Base-by-base conservation (phyloP, 2,888 invertebrate species). In the Halictus ligatus region DNA sequence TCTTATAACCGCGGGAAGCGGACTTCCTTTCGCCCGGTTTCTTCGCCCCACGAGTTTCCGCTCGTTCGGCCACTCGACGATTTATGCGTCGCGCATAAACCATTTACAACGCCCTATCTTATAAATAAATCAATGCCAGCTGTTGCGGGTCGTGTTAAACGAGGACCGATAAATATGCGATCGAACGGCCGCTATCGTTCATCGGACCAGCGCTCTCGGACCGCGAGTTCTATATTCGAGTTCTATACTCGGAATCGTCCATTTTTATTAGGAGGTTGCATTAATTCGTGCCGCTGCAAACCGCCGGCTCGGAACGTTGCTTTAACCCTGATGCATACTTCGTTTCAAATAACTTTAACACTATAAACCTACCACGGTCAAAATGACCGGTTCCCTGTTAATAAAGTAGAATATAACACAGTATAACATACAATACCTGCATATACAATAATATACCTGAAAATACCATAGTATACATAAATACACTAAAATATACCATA, bases 1-100 rank as follows among this genome's bases (percentile, higher is more conserved):
- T 81, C 81, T 84, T 80, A 72, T 71, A 83, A 76, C 75, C 35
- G 60, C 67, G 75, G 48, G 81, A 69, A 40, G 78, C 43, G 0
- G 50, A 77, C 73, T 80, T 79, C 67, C 72, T 77, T 76, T 81
- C 81, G 18, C 69, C 43, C 67, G 18, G 18, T 18, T 67, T 35
- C 35, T 67, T 69, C 40, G 69, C 12, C 40, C 18, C 75, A 60
- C 60, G 29, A 48, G 46, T 69, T 78, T 75, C 75, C 73, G 67
- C 77, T 48, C 43, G 75, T 75, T 80, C 83, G 77, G 74, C 78
- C 67, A 72, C 48, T 46, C 74, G 18, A 72, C 83, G 85, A 90
- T 90, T 90, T 89, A 89, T 88, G 81, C 69, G 83, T 64, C 81
- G 81, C 64, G 83, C 81, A 88, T 90, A 90, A 90, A 85, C 83